Percentiles rank a stretch among this genome's conserved stretches.
Conservation (phyloP, 2,797 vertebrate species). For the Pteronotus mesoamericanus region DNA sequence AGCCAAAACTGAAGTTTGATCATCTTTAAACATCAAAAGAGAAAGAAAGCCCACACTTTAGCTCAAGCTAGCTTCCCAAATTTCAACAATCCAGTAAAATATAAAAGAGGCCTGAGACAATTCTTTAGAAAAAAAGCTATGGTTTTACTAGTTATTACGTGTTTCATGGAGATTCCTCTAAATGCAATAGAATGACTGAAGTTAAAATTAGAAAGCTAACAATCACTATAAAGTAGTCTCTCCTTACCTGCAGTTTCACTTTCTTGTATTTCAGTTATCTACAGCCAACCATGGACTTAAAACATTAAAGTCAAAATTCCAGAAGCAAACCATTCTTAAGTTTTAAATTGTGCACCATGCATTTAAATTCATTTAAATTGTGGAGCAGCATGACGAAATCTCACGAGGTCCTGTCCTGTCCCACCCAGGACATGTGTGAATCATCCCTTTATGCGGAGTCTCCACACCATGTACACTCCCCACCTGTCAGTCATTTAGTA, state of each 20-base stretch:
- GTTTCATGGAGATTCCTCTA: background rate
- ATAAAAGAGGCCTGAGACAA: background rate
- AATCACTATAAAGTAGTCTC: background rate
- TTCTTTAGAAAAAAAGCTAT: background rate
- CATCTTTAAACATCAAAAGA: background rate
- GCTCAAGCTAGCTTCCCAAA: background rate
- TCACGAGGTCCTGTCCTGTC: background rate
- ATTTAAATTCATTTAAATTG: too few relatives aligned
- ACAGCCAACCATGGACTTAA: background rate
- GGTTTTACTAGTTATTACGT: background rate
- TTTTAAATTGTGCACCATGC: background rate
- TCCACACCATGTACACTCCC: background rate
- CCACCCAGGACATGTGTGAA: background rate
- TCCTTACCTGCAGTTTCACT: background rate
- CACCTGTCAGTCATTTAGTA: background rate
- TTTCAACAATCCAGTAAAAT: background rate
- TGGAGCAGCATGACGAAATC: background rate
- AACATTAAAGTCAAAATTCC: background rate
- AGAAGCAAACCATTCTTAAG: background rate
- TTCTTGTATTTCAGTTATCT: background rate
- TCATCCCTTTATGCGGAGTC: background rate
- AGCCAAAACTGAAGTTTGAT: background rate
- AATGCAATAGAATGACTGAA: background rate
- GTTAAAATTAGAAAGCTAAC: background rate
- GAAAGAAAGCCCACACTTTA: background rate